phyloP scores from a whole-genome alignment of 2,888 invertebrate species.

The Phytoseiulus persimilis region DNA sequence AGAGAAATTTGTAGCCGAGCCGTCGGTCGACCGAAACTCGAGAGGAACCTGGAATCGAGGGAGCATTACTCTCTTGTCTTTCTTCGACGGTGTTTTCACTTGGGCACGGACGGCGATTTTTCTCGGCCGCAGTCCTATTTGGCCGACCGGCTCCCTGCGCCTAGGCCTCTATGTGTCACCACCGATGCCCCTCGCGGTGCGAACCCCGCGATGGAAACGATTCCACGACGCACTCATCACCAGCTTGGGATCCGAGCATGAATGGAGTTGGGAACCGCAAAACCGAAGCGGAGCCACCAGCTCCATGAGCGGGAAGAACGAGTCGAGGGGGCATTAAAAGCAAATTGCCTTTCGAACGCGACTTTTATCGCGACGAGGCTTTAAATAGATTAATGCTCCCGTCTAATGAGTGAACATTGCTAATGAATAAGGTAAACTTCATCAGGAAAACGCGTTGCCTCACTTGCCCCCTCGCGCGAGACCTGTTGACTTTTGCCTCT shows the following conservation, averaged over 20 bases:
- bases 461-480: neutral
- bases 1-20: conserved; percentile 40
- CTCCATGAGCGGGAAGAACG: neutral
- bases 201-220: neutral
- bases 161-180: too few relatives aligned
- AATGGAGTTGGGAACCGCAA: neutral
- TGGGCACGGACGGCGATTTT: neutral
- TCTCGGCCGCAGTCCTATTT: neutral
- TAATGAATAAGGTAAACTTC: conserved; percentile 5
- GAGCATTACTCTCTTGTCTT: neutral
- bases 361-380: neutral
- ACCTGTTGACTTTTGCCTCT: neutral
- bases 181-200: too few relatives aligned
- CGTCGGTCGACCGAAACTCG: conserved; percentile 35
- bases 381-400: neutral
- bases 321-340: neutral
- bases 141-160: too few relatives aligned
- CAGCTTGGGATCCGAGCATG: neutral
- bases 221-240: neutral
- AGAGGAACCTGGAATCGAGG: conserved; percentile 8
- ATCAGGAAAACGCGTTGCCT: neutral
- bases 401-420: neutral
- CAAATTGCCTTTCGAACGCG: conserved; percentile 5
- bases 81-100: neutral
- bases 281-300: neutral